A percentile compares a stretch with the other conserved stretches of the same genome.
Evolutionary conservation across 2,113 vertebrate species (phyloP).

Genomic region (Xerus inauris): DNA sequence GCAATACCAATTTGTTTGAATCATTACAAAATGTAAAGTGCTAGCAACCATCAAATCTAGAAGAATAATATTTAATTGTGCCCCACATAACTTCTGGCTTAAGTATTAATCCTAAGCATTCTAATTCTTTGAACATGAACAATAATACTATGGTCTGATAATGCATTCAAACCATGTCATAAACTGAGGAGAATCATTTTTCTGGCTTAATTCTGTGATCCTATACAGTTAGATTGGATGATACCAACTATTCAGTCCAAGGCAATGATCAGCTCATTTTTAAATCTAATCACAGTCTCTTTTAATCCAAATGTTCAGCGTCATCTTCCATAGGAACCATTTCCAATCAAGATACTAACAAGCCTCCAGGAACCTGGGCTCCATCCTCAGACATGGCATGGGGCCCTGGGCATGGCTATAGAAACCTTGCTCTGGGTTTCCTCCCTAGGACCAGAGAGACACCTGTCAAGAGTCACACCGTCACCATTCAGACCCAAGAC

Average conservation of each 20-base stretch:
- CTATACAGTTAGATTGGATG: not conserved
- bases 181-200: not conserved
- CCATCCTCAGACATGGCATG: not conserved
- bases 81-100: not conserved
- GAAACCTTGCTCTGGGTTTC: not conserved
- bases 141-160: not conserved
- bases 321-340: not conserved
- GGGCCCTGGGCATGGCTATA: not conserved
- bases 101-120: not conserved
- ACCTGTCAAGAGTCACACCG: no score
- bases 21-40: slow-evolving; percentile 1
- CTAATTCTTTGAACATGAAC: slow-evolving; percentile 12
- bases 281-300: not conserved
- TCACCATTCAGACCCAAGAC: not conserved
- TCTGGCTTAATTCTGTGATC: not conserved
- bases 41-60: not conserved
- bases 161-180: not conserved
- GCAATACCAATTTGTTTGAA: not conserved
- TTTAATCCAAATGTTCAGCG: not conserved
- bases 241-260: not conserved
- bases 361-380: not conserved
- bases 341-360: not conserved
- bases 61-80: not conserved
- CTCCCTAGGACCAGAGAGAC: not conserved
- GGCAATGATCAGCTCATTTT: not conserved